Evolutionary conservation across 2,888 invertebrate species (phyloP), one percentile per base, ranked within the genome.

Genomic region (Sympetrum striolatum): DNA sequence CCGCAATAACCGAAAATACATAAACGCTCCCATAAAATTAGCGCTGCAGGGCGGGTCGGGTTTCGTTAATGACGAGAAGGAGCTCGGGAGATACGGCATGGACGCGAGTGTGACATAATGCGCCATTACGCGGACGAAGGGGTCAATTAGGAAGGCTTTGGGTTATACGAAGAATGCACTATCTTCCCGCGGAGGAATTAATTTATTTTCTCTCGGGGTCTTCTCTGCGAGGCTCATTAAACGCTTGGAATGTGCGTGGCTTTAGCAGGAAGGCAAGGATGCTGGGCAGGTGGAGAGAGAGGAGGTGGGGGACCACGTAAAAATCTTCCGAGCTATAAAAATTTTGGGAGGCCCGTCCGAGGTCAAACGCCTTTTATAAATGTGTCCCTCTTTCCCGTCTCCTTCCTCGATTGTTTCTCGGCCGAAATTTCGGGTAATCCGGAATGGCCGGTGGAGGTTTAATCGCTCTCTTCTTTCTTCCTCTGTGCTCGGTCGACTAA

Each of bases 311-410:
- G 4, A 18, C 58, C n/a, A 64, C n/a, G 81, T 39, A 48, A 60
- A 60, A n/a, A 37, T 31, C 37, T 37, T 18, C 25, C 35, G 60
- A n/a, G 86, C 86, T 64, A 86, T 86, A 86, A 86, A 86, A 86
- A 18, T 53, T 86, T 86, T 86, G 86, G 86, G 60, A 86, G 60
- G 86, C 86, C 35, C 58, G 58, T 82, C 58, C 60, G 86, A 86
- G 86, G 86, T 86, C 86, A 86, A 60, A 64, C 22, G 60, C 60
- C 86, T 86, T 37, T 31, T 25, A 25, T 22, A 44, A 35, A 86
- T 37, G 37, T 86, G 60, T 64, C 86, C 60, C 48, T 82, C 82
- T 82, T 82, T 82, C 58, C n/a, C 22, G 8, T 12, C 31, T 86
- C 44, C 0, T 4, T 31, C 35, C 22, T 58, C 60, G 64, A 86